Base-by-base conservation (phyloP, 2,888 invertebrate species). In the Aleiodes testaceus region DNA sequence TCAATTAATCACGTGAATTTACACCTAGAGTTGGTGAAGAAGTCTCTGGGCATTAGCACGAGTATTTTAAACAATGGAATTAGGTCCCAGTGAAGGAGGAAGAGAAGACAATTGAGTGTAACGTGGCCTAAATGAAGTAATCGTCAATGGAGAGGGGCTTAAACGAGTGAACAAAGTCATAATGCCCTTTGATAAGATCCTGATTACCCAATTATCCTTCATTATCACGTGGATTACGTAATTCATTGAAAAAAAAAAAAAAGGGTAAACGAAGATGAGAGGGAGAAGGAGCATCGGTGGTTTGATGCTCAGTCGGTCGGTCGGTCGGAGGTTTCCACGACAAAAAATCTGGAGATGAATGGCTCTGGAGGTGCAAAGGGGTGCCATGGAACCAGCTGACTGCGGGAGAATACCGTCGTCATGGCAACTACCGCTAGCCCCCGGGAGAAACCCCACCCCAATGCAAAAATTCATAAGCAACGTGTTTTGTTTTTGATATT, bases 381-480 rank as follows among this genome's bases (percentile, higher is more conserved):
- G 78, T 77, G 79, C 80, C 76, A 79, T 81, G 74, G 77, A 72
- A 80, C 84, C 86, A 86, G 86, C 85, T 85, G 85, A 85, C 84
- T 85, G n/a, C 50, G 36, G 64, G 74, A 78, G 80, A 81, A 80
- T 82, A 63, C 81, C 36, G 85, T 86, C 77, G 80, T 74, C 84
- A 85, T 85, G 81, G 82, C 82, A 82, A 87, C 86, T 72, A n/a
- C n/a, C 77, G 44, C 66, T 44, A 82, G 82, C 44, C 81, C 85
- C 82, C 83, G 82, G 85, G 85, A 82, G 79, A 82, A 79, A 80
- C 80, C 82, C 80, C 82, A 82, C 81, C 80, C 80, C 77, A 80
- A 44, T 36, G 72, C 77, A 78, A 81, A 80, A 83, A 81, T 82
- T 65, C 47, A 45, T 53, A 70, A 26, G 30, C 53, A 53, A 45